These are phyloP conservation scores for Oegoconia quadripuncta DNA, from an alignment of 2,888 invertebrate species.

Conservation along the genomic window DNA sequence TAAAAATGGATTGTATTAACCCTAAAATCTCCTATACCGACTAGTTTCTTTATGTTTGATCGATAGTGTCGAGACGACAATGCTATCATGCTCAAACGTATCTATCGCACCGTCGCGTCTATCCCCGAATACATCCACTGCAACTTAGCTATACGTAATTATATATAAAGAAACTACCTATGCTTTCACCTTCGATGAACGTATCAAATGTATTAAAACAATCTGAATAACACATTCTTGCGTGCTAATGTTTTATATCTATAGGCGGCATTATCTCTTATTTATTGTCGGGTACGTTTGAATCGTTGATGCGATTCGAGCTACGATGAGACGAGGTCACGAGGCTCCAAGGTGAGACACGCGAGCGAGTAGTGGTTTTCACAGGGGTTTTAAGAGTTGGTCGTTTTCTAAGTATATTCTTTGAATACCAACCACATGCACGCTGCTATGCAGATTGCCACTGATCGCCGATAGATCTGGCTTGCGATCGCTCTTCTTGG, in stretches of 20 bases:
- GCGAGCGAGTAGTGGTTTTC: conserved; percentile 10
- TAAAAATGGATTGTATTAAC: too few relatives aligned
- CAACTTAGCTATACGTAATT: conserved; percentile 5
- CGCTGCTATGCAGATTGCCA: conserved; percentile 83
- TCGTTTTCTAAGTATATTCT: background rate
- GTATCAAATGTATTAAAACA: conserved; percentile 19
- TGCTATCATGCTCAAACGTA: conserved; percentile 3
- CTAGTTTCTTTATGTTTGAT: too few relatives aligned
- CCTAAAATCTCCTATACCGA: too few relatives aligned
- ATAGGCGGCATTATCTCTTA: conserved; percentile 3
- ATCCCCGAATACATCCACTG: conserved; percentile 11
- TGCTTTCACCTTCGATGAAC: conserved; percentile 25
- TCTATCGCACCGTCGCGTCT: conserved; percentile 10
- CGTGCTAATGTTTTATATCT: conserved; percentile 1
- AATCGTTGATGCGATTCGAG: conserved; percentile 13
- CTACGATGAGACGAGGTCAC: conserved; percentile 15
- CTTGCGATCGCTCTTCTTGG: conserved; percentile 86
- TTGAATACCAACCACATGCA: conserved; percentile 84
- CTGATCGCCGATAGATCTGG: conserved; percentile 69
- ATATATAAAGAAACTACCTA: conserved; percentile 11
- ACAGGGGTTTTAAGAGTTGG: conserved; percentile 10
- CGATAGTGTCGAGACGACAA: conserved; percentile 17
- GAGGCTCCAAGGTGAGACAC: conserved; percentile 19
- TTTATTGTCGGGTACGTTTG: conserved; percentile 8
- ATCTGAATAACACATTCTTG: conserved; percentile 16